Evolutionary conservation across 2,888 invertebrate species (phyloP).

Genomic region (Bunonema sp.): DNA sequence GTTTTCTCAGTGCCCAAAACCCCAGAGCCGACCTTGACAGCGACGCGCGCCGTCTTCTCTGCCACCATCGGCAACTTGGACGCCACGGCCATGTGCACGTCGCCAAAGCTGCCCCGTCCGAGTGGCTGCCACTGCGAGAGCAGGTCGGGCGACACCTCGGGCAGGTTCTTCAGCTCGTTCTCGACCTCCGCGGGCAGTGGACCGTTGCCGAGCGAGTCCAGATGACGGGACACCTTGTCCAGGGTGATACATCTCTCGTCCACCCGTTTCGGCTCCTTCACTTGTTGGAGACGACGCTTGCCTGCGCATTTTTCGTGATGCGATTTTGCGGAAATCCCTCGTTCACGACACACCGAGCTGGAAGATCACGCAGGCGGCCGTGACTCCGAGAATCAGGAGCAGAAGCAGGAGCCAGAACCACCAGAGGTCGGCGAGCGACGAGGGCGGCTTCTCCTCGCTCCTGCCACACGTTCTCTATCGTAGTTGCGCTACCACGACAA

Average conservation of each 20-base stretch:
- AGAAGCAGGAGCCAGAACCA: conserved; percentile 4
- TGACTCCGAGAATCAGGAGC: conserved; percentile 2
- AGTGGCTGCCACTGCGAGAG: conserved; percentile 72
- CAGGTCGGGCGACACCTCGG: conserved; percentile 71
- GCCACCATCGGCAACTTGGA: conserved; percentile 55
- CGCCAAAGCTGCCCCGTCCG: conserved; percentile 89
- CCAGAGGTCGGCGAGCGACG: conserved; percentile 1
- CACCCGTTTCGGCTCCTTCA: neutral
- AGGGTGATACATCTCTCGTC: conserved; percentile 23
- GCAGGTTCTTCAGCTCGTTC: conserved; percentile 53
- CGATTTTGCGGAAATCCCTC: neutral
- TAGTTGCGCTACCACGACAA: conserved; percentile 3
- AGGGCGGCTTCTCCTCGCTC: conserved; percentile 1
- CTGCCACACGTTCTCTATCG: conserved; percentile 2
- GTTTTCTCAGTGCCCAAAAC: neutral
- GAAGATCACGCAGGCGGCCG: neutral
- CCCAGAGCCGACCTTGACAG: conserved; percentile 61
- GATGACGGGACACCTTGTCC: conserved; percentile 15
- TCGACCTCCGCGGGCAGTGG: neutral
- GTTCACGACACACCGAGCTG: neutral
- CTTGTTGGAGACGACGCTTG: neutral
- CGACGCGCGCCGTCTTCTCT: conserved; percentile 60
- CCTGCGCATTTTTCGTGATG: conserved; percentile 4
- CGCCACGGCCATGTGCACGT: conserved; percentile 81
- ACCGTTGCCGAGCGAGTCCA: neutral